Percentiles rank a stretch among this genome's conserved stretches.
phyloP scores from a whole-genome alignment of 2,888 invertebrate species.

The Phyllotreta striolata region DNA sequence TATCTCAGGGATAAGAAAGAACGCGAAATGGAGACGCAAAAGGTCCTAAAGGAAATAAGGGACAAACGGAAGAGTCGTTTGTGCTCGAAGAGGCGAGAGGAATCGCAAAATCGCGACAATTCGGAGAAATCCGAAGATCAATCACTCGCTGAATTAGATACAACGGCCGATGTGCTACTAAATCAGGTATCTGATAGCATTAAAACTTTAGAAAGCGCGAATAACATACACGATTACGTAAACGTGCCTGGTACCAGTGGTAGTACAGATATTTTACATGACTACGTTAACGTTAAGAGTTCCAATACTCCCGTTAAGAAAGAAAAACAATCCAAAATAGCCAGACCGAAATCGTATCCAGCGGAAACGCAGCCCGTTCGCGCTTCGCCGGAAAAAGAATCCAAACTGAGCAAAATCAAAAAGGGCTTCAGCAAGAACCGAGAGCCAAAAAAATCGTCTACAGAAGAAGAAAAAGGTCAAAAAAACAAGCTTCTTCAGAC shows the following conservation, averaged over 20 bases:
- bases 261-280: conserved; percentile 43
- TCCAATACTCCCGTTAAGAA: conserved; percentile 49
- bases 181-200: conserved; percentile 54
- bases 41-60: conserved; percentile 72
- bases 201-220: conserved; percentile 54
- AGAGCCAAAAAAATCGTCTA: conserved; percentile 52
- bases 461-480: conserved; percentile 53
- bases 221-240: conserved; percentile 53
- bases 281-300: conserved; percentile 52
- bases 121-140: conserved; percentile 34
- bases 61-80: conserved; percentile 64
- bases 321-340: conserved; percentile 62
- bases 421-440: conserved; percentile 51
- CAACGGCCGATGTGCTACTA: conserved; percentile 38
- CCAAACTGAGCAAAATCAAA: conserved; percentile 57
- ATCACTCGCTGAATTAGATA: conserved; percentile 48
- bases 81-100: conserved; percentile 48
- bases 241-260: conserved; percentile 44
- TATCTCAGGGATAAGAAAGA: conserved; percentile 70
- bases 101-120: conserved; percentile 50
- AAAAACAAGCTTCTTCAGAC: conserved; percentile 73
- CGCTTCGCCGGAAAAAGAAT: conserved; percentile 67
- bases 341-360: conserved; percentile 67
- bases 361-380: conserved; percentile 55
- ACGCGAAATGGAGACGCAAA: conserved; percentile 74